Conservation (phyloP, 1,140 invertebrate species). For the Stegodyphus dumicola region DNA sequence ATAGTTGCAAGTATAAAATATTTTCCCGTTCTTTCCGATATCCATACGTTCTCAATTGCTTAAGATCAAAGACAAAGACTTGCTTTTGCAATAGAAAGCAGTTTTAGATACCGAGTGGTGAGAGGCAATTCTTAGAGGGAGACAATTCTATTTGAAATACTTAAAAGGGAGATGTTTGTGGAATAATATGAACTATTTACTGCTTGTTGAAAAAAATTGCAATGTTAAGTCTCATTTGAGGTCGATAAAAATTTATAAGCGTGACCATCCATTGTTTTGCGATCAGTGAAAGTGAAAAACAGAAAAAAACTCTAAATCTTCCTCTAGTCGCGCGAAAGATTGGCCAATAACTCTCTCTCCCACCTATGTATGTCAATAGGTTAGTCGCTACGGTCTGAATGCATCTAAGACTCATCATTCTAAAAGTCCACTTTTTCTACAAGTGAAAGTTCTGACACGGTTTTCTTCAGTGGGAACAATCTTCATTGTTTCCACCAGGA, state of each 20-base stretch:
- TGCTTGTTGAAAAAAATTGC: conserved; percentile 27
- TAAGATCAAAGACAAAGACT: too few species aligned
- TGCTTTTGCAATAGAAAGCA: too few species aligned
- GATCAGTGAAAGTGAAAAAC: conserved; percentile 45
- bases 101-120: too few species aligned
- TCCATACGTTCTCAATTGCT: too few species aligned
- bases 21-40: too few species aligned
- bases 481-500: conserved; percentile 49
- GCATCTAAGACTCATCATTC: conserved; percentile 45
- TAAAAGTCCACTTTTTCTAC: conserved; percentile 44
- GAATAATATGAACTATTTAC: conserved; percentile 30
- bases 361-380: conserved; percentile 50
- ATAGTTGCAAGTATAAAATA: too few species aligned
- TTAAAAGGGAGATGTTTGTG: background rate
- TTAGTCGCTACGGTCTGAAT: conserved; percentile 59
- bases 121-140: too few species aligned
- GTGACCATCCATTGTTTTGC: conserved; percentile 55
- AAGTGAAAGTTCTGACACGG: conserved; percentile 57
- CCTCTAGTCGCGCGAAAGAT: conserved; percentile 11
- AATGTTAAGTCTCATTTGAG: conserved; percentile 45
- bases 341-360: conserved; percentile 44
- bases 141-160: too few species aligned
- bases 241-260: conserved; percentile 60
- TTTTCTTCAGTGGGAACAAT: conserved; percentile 38
- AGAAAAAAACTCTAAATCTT: conserved; percentile 52